phyloP scores from a whole-genome alignment of 2,797 vertebrate genomes.

The Emys orbicularis region DNA sequence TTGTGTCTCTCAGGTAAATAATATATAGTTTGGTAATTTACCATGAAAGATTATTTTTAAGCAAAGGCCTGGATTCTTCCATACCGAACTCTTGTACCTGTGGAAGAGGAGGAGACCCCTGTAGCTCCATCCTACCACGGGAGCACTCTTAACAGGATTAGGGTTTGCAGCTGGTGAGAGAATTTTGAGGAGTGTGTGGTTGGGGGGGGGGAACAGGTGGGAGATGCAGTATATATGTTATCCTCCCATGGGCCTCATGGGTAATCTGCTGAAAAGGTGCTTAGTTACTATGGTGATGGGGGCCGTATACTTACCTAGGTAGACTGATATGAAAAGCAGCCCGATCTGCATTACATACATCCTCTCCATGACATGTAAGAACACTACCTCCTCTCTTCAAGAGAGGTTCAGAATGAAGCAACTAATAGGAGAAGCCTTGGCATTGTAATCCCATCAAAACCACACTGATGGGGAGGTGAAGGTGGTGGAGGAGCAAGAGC shows the following conservation, averaged over 20 bases:
- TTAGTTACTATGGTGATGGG: background rate
- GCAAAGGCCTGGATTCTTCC: background rate
- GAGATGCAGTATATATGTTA: background rate
- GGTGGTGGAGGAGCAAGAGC: background rate
- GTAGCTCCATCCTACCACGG: background rate
- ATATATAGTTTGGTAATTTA: background rate
- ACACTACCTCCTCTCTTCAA: background rate
- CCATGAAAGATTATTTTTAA: background rate
- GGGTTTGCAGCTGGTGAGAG: background rate
- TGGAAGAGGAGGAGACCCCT: background rate
- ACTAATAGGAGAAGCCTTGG: background rate
- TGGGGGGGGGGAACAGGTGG: background rate
- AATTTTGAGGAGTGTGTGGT: background rate
- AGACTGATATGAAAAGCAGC: background rate
- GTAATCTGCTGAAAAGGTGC: background rate
- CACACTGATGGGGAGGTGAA: background rate
- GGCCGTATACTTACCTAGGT: background rate
- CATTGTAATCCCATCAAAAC: fast-evolving
- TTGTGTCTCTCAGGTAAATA: background rate
- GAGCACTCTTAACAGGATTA: background rate
- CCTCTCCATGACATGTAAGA: background rate
- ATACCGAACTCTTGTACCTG: background rate
- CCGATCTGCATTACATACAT: background rate
- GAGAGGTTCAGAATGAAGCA: background rate
- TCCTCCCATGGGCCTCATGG: background rate